Percentiles rank a stretch among this genome's conserved stretches.
These are phyloP conservation scores for Hyposoter dolosus DNA, from an alignment of 2,888 invertebrate species.

Conservation along the genomic window DNA sequence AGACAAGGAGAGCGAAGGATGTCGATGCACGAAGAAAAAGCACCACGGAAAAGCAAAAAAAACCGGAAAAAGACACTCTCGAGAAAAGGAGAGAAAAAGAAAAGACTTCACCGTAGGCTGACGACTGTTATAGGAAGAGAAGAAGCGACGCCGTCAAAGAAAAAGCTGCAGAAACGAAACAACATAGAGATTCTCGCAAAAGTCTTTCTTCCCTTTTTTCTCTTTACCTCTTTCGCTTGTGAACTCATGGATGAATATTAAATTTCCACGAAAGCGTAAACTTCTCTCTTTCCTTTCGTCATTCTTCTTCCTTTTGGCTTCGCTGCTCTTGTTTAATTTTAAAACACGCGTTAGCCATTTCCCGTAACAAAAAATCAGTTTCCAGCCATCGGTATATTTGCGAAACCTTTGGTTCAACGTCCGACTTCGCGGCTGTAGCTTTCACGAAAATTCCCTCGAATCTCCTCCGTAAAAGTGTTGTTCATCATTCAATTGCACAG, in stretches of 20 bases:
- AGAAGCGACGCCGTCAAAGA: conserved; percentile 70
- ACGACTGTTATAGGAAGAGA: conserved; percentile 65
- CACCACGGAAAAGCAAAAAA: conserved; percentile 16
- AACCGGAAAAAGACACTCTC: conserved; percentile 57
- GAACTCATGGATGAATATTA: conserved; percentile 76
- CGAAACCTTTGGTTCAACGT: background rate
- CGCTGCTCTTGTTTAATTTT: conserved; percentile 46
- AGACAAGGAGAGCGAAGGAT: conserved; percentile 38
- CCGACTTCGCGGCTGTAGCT: background rate
- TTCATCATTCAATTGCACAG: background rate
- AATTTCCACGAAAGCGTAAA: conserved; percentile 75
- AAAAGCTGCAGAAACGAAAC: conserved; percentile 55
- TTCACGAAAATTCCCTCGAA: background rate
- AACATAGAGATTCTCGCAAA: conserved; percentile 33
- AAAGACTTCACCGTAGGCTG: conserved; percentile 47
- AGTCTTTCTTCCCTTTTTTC: background rate
- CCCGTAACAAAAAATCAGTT: background rate
- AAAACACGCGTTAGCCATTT: conserved; percentile 28
- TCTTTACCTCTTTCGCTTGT: conserved; percentile 33
- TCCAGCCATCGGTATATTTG: background rate
- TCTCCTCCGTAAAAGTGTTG: background rate
- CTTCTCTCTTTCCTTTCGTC: conserved; percentile 43
- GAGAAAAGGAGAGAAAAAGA: conserved; percentile 52
- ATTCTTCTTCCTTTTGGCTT: conserved; percentile 61
- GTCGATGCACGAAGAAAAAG: conserved; percentile 16